Conservation (phyloP, 2,113 vertebrate species). For the Pontoporia blainvillei region DNA sequence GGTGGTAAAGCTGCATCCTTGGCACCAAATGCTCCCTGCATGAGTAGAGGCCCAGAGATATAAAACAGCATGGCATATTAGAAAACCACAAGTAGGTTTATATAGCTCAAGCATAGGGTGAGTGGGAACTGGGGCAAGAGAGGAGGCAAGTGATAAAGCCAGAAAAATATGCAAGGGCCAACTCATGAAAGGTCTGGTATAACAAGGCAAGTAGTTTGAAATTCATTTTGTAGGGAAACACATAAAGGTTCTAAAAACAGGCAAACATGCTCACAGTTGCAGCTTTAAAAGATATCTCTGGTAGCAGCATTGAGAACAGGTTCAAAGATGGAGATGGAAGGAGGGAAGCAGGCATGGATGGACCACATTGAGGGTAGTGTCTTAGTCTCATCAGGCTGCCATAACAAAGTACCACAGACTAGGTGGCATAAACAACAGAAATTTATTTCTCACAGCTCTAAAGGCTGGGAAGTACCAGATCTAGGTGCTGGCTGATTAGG, state of each 20-base stretch:
- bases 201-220: background rate
- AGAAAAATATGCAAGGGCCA: background rate
- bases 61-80: background rate
- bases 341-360: background rate
- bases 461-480: background rate
- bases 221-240: background rate
- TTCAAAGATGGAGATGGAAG: background rate
- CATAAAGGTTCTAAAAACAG: background rate
- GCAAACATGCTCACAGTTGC: background rate
- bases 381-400: background rate
- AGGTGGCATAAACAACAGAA: background rate
- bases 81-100: background rate
- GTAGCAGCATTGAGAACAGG: background rate
- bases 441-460: background rate
- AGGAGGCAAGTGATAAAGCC: background rate
- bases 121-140: background rate
- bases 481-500: background rate
- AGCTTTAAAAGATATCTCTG: background rate
- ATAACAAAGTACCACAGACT: background rate
- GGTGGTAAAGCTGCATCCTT: background rate
- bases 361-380: background rate
- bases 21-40: background rate
- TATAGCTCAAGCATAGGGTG: background rate
- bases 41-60: background rate
- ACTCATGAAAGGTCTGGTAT: background rate